A percentile compares a stretch with the other conserved stretches of the same genome.
Evolutionary conservation across 2,888 invertebrate species (phyloP).

Genomic region (Calameuta pallipes): DNA sequence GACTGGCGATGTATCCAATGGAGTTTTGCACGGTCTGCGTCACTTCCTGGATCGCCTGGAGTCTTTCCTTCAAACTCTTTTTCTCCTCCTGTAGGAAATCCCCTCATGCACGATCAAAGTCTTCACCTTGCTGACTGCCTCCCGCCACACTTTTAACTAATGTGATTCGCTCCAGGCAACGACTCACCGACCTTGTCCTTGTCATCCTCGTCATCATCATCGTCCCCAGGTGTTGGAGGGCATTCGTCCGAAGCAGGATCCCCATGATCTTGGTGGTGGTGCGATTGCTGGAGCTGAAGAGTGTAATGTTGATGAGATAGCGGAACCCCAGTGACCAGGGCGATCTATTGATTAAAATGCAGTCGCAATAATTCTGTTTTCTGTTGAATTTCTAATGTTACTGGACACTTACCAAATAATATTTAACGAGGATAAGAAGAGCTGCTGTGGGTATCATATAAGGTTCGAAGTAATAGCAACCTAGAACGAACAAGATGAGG

Average conservation of each 20-base stretch:
- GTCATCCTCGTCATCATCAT: slow-evolving; percentile 91
- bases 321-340: slow-evolving; percentile 63
- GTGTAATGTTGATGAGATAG: slow-evolving; percentile 47
- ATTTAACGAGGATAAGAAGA: slow-evolving; percentile 83
- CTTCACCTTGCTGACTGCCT: neutral
- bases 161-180: neutral
- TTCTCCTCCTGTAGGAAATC: slow-evolving; percentile 83
- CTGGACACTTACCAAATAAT: slow-evolving; percentile 70
- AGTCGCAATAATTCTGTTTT: slow-evolving; percentile 28
- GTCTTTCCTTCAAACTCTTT: slow-evolving; percentile 91
- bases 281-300: slow-evolving; percentile 5
- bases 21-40: slow-evolving; percentile 97
- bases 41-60: slow-evolving; percentile 97
- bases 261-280: slow-evolving; percentile 42
- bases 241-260: slow-evolving; percentile 52
- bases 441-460: slow-evolving; percentile 92
- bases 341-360: slow-evolving; percentile 61
- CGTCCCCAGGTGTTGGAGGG: slow-evolving; percentile 57
- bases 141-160: neutral
- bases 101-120: slow-evolving; percentile 5
- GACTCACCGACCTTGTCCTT: slow-evolving; percentile 78
- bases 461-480: slow-evolving; percentile 94
- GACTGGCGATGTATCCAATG: slow-evolving; percentile 92
- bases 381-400: neutral
- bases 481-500: slow-evolving; percentile 84